Evolutionary conservation across 2,888 invertebrate species (phyloP).

Genomic region (Hemicrepidius hirtus): DNA sequence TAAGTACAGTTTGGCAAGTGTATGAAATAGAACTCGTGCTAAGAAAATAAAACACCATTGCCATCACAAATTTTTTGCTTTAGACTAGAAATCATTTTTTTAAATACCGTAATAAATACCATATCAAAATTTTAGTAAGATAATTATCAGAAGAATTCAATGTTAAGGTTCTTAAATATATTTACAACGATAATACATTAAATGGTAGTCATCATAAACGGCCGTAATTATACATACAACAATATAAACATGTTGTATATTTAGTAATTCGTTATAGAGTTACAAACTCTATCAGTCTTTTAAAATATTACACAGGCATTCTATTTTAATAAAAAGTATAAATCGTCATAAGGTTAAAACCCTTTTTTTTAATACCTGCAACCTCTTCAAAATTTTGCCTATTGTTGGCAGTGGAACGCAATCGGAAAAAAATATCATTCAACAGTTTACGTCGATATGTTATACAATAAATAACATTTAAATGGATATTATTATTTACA

Average conservation of each 20-base stretch:
- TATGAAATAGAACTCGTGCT: constrained; percentile 15
- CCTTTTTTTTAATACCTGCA: constrained; percentile 18
- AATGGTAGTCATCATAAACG: constrained; percentile 25
- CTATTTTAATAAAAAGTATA: constrained; percentile 2
- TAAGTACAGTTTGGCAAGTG: constrained; percentile 13
- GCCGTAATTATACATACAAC: constrained; percentile 22
- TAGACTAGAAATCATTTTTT: constrained; percentile 37
- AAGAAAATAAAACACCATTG: background rate
- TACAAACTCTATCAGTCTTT: constrained; percentile 39
- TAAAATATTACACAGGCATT: constrained; percentile 29
- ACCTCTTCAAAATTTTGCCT: background rate
- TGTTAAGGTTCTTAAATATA: constrained; percentile 18
- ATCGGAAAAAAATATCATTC: constrained; percentile 7
- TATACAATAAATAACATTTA: constrained; percentile 23
- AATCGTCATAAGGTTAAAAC: background rate
- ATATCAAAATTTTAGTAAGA: constrained; percentile 30
- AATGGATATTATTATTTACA: constrained; percentile 21
- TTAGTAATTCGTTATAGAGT: constrained; percentile 32
- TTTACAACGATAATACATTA: constrained; percentile 35
- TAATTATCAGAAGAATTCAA: constrained; percentile 3
- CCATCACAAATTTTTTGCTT: constrained; percentile 7
- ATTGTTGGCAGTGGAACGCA: background rate
- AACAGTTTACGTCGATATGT: constrained; percentile 29
- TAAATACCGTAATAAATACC: constrained; percentile 16
- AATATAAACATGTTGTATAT: constrained; percentile 24